Base-by-base conservation (phyloP, 2,888 invertebrate species). In the Agrenia bidenticulata region DNA sequence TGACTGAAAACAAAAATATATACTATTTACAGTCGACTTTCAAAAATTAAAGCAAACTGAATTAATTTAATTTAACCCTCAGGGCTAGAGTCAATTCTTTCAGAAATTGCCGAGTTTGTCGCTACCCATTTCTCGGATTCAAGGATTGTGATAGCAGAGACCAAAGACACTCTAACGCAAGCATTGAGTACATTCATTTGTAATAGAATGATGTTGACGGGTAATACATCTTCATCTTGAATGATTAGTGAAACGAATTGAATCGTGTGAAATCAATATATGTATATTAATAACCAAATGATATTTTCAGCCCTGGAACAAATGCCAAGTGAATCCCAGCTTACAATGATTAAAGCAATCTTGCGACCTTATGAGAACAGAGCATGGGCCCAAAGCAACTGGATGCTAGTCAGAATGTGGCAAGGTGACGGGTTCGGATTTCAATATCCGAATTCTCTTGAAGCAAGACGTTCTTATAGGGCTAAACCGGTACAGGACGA, bases 311-410 rank as follows among this genome's bases (percentile, higher is more conserved):
- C 88, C 0, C 82, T 92, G 5, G 92, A 92, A 78, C 83, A 82
- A 66, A 85, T 89, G 19, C 85, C 88, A n/a, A 84, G 86, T 70
- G 85, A 84, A 82, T 86, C 87, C 67, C 87, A 86, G 76, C 78
- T 84, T 77, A 81, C 81, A 42, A 85, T 92, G 82, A 85, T 90
- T 0, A 84, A 85, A 41, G 86, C 88, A 63, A 80, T 92, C 65
- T 80, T 92, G 24, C 84, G 87, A 7, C 90, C 91, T 0, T 91
- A 91, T 77, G 89, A 90, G 79, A 89, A 89, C 79, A 83, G 90
- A 39, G 89, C 90, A 1, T 86, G 89, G 89, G 90, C 90, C 17
- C 91, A 91, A 77, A 89, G 89, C 57, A 92, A 92, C 81, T 92
- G 91, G 89, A 86, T 92, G 69, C 81, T 92, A 42, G 86, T 90